These are phyloP conservation scores for Drosophila mayri DNA, from an alignment of 1,140 invertebrate species.

Conservation along the genomic window DNA sequence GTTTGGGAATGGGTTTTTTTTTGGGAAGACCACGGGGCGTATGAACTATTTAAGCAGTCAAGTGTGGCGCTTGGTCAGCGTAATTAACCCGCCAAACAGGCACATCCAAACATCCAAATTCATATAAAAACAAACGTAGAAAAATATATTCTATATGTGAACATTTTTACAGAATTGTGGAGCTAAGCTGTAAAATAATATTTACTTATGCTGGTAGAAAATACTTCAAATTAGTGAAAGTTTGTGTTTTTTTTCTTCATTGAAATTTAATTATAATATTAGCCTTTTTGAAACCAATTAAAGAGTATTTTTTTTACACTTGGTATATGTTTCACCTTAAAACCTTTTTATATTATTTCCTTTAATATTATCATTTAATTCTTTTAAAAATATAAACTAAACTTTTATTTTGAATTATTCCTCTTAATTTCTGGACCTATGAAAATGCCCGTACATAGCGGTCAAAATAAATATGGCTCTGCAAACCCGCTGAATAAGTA, in stretches of 20 bases:
- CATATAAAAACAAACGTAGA: slow-evolving; percentile 21
- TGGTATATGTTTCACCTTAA: not conserved
- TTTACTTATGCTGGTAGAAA: not conserved
- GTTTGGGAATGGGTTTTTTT: not conserved
- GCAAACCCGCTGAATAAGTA: slow-evolving; percentile 53
- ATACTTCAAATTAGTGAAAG: not conserved
- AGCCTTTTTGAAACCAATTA: not conserved
- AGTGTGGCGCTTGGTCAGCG: slow-evolving; percentile 68
- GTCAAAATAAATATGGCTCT: slow-evolving; percentile 55
- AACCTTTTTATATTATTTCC: not conserved
- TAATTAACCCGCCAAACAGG: slow-evolving; percentile 65
- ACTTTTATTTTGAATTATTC: not conserved
- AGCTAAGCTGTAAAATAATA: not conserved
- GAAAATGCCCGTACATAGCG: not conserved
- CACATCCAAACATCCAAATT: slow-evolving; percentile 17
- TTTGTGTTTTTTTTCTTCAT: not conserved
- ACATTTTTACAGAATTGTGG: not conserved
- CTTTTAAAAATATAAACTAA: not conserved
- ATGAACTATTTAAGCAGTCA: slow-evolving; percentile 58
- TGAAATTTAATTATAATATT: not conserved
- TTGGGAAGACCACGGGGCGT: slow-evolving; percentile 1
- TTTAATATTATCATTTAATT: not conserved
- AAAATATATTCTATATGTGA: not conserved
- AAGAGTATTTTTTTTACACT: not conserved
- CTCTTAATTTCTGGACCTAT: not conserved